These are phyloP conservation scores for Leptatherina wallacei DNA, from an alignment of 2,797 vertebrate species.

Conservation along the genomic window DNA sequence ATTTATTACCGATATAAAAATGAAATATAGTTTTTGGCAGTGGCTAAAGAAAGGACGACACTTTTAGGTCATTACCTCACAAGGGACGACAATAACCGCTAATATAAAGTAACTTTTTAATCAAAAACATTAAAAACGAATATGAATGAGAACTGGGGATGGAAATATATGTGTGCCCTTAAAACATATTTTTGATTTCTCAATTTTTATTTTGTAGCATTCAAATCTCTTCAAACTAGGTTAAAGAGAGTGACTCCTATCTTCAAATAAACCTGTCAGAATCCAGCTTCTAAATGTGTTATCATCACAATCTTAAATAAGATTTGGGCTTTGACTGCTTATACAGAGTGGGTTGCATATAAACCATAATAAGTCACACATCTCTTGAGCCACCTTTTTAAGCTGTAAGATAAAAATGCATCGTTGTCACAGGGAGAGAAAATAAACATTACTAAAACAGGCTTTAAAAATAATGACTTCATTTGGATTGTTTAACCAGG, in stretches of 20 bases:
- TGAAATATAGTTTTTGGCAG: constrained; percentile 28
- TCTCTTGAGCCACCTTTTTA: not conserved
- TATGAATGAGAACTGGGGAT: not conserved
- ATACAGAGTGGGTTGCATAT: not conserved
- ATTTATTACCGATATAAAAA: constrained; percentile 69
- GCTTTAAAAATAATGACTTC: not conserved
- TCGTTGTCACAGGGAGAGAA: not conserved
- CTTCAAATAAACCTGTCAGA: constrained; percentile 10
- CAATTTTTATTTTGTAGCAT: constrained; percentile 17
- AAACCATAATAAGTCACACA: too few species aligned
- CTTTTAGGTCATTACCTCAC: constrained; percentile 54
- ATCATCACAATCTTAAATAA: not conserved
- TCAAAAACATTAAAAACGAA: constrained; percentile 47
- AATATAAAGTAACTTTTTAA: constrained; percentile 47
- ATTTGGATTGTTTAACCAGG: not conserved
- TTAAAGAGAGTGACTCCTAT: not conserved
- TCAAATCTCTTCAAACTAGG: not conserved
- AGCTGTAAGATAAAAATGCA: not conserved
- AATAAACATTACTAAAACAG: not conserved
- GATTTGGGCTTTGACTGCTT: not conserved
- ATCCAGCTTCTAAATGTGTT: not conserved
- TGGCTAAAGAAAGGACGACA: constrained; percentile 31
- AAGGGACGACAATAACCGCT: constrained; percentile 38
- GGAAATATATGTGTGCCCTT: constrained; percentile 10
- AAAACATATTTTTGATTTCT: constrained; percentile 4